These are phyloP conservation scores for Crossoptilon crossoptilon DNA, from an alignment of 2,797 vertebrate species.

Conservation along the genomic window DNA sequence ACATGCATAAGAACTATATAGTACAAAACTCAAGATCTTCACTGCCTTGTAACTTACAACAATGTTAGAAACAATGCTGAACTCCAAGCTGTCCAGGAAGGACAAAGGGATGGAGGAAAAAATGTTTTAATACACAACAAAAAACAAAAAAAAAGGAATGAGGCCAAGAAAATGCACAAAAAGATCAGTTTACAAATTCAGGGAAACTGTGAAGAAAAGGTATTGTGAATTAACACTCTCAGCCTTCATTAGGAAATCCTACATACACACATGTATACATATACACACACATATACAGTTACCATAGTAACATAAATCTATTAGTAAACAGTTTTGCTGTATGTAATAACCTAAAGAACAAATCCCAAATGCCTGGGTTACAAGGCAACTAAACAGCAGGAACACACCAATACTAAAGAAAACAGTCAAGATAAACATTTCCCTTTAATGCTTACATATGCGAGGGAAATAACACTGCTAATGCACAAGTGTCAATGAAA, in stretches of 20 bases:
- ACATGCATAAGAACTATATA: background rate
- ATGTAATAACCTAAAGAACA: background rate
- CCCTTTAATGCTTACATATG: background rate
- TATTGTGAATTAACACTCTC: background rate
- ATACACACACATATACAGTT: background rate
- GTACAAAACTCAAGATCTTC: background rate
- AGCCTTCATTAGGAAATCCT: background rate
- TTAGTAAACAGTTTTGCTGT: background rate
- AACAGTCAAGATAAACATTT: background rate
- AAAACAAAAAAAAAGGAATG: background rate
- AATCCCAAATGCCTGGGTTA: background rate
- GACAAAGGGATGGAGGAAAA: background rate
- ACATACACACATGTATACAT: background rate
- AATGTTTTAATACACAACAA: background rate
- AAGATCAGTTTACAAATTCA: background rate
- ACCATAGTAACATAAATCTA: slow-evolving; percentile 3
- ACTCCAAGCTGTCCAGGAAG: background rate
- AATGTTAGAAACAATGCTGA: background rate
- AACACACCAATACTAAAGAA: background rate
- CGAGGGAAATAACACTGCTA: background rate
- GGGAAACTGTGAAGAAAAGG: background rate
- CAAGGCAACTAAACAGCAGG: background rate
- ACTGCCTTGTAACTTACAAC: background rate
- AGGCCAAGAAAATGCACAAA: background rate
- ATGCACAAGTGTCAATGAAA: background rate